Conservation (phyloP, 2,113 vertebrate genomes). For the Dromas ardeola region DNA sequence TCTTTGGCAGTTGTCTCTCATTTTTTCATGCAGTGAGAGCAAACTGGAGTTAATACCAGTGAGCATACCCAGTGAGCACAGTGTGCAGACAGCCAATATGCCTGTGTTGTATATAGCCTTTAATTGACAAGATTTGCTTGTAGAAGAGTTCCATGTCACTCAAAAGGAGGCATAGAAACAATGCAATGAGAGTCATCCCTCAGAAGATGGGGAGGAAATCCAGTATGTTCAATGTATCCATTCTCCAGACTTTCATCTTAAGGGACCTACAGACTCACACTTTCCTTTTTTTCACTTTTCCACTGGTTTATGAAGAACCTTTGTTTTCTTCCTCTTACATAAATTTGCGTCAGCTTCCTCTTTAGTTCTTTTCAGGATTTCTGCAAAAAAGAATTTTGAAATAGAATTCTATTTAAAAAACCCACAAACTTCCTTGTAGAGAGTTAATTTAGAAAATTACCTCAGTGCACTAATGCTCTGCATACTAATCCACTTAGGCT, state of each 20-base stretch:
- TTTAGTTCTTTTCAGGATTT: neutral
- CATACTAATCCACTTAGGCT: slow-evolving; percentile 53
- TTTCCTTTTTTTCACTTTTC: neutral
- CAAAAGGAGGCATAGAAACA: neutral
- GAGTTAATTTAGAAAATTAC: slow-evolving; percentile 13
- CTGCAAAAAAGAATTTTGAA: neutral
- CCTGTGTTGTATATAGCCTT: neutral
- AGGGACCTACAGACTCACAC: neutral
- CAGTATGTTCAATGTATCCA: neutral
- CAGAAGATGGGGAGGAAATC: neutral
- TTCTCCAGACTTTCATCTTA: neutral
- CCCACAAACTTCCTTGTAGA: neutral
- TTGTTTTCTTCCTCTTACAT: neutral
- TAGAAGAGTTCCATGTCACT: neutral
- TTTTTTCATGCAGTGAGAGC: neutral
- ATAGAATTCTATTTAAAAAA: neutral
- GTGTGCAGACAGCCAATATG: neutral
- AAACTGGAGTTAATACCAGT: neutral
- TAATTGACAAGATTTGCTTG: neutral
- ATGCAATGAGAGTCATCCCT: neutral
- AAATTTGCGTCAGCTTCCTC: neutral
- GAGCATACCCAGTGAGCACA: neutral
- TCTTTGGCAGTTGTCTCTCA: neutral
- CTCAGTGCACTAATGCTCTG: neutral
- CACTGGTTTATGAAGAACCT: neutral